phyloP scores from a whole-genome alignment of 1,140 invertebrate genomes.

The Amphibalanus amphitrite region DNA sequence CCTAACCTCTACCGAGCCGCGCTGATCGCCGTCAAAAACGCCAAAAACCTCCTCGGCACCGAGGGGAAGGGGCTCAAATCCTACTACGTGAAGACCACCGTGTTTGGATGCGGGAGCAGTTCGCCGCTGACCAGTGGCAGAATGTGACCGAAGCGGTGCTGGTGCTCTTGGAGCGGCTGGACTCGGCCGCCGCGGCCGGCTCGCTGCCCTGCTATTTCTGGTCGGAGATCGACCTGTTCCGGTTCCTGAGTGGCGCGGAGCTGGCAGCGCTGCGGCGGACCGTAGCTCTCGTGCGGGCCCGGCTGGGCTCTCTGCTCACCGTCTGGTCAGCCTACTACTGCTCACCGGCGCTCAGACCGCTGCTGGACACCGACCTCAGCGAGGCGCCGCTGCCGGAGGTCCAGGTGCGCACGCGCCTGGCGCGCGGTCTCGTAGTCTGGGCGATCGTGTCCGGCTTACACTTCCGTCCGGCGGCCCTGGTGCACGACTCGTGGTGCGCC shows the following conservation, averaged over 20 bases:
- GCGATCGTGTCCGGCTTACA: not conserved
- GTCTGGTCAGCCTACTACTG: not conserved
- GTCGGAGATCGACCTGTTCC: not conserved
- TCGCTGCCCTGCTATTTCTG: not conserved
- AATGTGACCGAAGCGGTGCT: not conserved
- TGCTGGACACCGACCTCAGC: not conserved
- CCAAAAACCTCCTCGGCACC: not conserved
- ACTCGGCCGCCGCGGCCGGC: not conserved
- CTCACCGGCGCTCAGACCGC: too few species aligned
- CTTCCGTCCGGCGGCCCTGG: too few species aligned
- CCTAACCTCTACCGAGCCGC: not conserved
- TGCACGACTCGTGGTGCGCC: not conserved
- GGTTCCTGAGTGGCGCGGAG: not conserved
- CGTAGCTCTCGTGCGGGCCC: not conserved
- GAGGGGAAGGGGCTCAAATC: not conserved
- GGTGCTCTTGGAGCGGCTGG: not conserved
- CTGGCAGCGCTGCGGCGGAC: not conserved
- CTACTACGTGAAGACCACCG: not conserved
- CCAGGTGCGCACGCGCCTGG: not conserved
- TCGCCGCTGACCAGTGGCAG: not conserved
- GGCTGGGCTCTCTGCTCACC: not conserved
- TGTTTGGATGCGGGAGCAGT: not conserved
- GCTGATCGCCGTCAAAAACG: not conserved
- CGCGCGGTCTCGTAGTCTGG: not conserved
- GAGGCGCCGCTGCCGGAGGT: not conserved